phyloP scores from a whole-genome alignment of 2,113 vertebrate species.

The Gallinago undulata region DNA sequence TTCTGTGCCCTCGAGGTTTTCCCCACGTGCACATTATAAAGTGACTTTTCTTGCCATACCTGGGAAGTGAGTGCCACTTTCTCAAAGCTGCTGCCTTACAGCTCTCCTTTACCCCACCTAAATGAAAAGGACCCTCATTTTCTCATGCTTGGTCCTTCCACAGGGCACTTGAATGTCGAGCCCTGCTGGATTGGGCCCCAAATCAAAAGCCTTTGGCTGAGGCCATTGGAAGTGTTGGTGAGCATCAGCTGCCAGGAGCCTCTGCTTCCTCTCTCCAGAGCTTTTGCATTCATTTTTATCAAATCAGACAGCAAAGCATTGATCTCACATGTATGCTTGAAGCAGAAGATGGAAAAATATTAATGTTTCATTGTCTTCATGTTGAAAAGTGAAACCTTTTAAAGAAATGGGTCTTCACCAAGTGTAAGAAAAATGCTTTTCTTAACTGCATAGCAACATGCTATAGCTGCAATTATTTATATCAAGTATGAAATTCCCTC shows the following conservation, averaged over 20 bases:
- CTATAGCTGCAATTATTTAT: conserved; percentile 55
- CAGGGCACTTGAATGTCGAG: neutral
- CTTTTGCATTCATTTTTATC: neutral
- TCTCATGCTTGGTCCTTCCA: neutral
- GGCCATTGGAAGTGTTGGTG: neutral
- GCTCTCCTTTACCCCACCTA: neutral
- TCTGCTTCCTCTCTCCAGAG: neutral
- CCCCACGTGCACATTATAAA: neutral
- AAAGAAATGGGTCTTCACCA: conserved; percentile 33
- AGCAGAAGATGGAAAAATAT: neutral
- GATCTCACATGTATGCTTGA: neutral
- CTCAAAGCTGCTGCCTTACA: neutral
- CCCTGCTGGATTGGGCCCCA: rapidly evolving
- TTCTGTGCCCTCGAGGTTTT: neutral
- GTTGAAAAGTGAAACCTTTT: conserved; percentile 29
- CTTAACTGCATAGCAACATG: conserved; percentile 59
- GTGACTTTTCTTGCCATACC: neutral
- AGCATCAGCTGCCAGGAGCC: neutral
- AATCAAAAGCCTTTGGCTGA: neutral
- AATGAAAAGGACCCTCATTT: neutral
- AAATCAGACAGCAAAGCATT: neutral
- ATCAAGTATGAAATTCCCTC: conserved; percentile 30
- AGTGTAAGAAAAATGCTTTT: conserved; percentile 10
- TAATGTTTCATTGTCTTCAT: conserved; percentile 11
- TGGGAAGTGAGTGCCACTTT: neutral